phyloP scores from a whole-genome alignment of 1,140 invertebrate species.

The Calephelis virginiensis region DNA sequence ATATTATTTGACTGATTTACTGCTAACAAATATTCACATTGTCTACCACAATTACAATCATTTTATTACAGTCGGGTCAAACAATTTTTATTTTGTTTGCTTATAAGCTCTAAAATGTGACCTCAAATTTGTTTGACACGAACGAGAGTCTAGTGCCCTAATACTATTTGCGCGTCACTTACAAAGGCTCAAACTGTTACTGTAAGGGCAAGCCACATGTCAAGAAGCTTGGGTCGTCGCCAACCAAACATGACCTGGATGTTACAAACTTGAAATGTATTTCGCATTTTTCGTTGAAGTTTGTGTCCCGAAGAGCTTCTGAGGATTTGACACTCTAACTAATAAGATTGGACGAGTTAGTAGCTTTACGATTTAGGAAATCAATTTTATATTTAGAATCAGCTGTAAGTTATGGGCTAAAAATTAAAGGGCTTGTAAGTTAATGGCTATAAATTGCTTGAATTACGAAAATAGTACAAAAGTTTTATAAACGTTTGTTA shows the following conservation, averaged over 20 bases:
- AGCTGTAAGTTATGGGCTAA: too few species aligned
- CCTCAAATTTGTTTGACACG: too few species aligned
- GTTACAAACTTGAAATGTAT: conserved; percentile 8
- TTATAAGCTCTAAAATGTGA: too few species aligned
- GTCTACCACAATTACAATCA: too few species aligned
- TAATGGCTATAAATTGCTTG: too few species aligned
- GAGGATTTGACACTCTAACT: conserved; percentile 4
- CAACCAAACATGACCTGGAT: conserved; percentile 10
- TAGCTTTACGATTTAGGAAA: not conserved
- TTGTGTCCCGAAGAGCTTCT: not conserved
- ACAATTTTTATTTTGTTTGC: too few species aligned
- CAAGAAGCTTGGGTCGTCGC: conserved; percentile 2
- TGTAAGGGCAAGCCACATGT: conserved; percentile 4
- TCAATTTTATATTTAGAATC: not conserved
- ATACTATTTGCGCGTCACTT: conserved; percentile 7
- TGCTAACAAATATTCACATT: too few species aligned
- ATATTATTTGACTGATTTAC: too few species aligned
- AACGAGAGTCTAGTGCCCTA: not conserved
- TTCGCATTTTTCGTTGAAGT: conserved; percentile 2
- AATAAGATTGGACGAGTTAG: conserved; percentile 4
- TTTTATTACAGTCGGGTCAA: too few species aligned
- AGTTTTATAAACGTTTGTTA: too few species aligned
- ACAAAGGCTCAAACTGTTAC: conserved; percentile 5
- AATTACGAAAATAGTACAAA: too few species aligned
- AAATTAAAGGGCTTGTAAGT: too few species aligned